phyloP scores from a whole-genome alignment of 2,113 vertebrate species.

The Melanocharis versteri region DNA sequence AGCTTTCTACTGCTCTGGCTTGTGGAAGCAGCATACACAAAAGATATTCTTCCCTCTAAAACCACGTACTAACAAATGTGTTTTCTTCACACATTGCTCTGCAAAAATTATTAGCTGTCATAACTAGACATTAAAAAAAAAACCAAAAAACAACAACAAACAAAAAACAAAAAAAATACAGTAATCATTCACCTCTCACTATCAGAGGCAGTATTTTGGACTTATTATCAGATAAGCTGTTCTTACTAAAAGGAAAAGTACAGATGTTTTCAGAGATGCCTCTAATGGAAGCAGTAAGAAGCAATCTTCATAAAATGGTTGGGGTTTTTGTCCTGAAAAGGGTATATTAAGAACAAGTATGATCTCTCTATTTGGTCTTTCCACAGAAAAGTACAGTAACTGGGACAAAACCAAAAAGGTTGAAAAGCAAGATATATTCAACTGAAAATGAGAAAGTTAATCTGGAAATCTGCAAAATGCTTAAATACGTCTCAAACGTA shows the following conservation, averaged over 20 bases:
- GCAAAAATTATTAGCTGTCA: neutral
- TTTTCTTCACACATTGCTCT: neutral
- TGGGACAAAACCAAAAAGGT: neutral
- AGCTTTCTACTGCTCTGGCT: constrained; percentile 20
- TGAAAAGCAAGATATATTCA: neutral
- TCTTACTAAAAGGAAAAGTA: neutral
- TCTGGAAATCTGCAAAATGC: neutral
- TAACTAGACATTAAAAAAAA: neutral
- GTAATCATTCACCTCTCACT: neutral
- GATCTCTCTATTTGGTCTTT: neutral
- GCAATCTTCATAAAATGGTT: neutral
- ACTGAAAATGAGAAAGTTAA: neutral
- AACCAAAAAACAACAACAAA: no score
- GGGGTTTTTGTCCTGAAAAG: neutral
- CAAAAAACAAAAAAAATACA: no score
- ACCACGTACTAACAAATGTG: neutral
- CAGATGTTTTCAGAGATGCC: neutral
- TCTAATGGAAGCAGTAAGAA: neutral
- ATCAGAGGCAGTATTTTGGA: neutral
- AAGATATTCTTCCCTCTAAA: constrained; percentile 14
- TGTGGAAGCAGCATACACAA: neutral
- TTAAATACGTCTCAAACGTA: neutral
- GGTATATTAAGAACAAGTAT: neutral
- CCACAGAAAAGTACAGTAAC: neutral
- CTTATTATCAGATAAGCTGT: neutral